Evolutionary conservation across 1,140 invertebrate species (phyloP), one percentile per base, ranked within the genome.

Genomic region (Agrilus planipennis): DNA sequence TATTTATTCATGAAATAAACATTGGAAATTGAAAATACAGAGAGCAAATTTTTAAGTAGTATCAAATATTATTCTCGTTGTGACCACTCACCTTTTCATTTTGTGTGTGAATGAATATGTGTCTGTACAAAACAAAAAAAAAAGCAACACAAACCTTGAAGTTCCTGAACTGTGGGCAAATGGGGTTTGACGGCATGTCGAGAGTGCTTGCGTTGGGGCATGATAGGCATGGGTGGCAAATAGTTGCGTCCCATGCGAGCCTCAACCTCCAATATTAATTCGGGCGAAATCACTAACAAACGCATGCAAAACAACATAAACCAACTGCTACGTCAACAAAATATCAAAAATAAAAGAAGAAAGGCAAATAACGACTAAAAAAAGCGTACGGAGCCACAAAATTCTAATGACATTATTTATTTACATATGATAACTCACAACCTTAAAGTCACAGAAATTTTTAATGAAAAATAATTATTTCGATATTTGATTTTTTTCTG

Each of bases 221-320:
- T 48, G 21, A 58, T 54, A n/a, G n/a, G n/a, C 41, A 62, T 64
- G n/a, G 61, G 59, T 9, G 63, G 57, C 51, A 57, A 51, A 44
- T 55, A 53, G 38, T 61, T 60, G 42, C 84, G 73, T 57, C 86
- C 84, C 84, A 90, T 89, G 57, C 86, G 75, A 58, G 79, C 81
- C 71, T 89, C 85, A 43, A 89, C 85, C 61, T 89, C 85, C 71
- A 81, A 77, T 50, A 87, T 77, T 60, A 89, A 67, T 62, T 89
- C 84, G 46, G 82, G 82, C 62, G 81, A 85, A 68, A 88, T 85
- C 56, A 85, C 85, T 87, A 67, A 49, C 40, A 53, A 69, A 69
- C 62, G 63, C 64, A 69, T 69, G 65, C 65, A 69, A 68, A 64
- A n/a, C 58, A 67, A 21, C 54, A 62, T 60, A 59, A 60, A 41